phyloP scores from a whole-genome alignment of 1,140 invertebrate species.

The Brachionus rotundiformis region DNA sequence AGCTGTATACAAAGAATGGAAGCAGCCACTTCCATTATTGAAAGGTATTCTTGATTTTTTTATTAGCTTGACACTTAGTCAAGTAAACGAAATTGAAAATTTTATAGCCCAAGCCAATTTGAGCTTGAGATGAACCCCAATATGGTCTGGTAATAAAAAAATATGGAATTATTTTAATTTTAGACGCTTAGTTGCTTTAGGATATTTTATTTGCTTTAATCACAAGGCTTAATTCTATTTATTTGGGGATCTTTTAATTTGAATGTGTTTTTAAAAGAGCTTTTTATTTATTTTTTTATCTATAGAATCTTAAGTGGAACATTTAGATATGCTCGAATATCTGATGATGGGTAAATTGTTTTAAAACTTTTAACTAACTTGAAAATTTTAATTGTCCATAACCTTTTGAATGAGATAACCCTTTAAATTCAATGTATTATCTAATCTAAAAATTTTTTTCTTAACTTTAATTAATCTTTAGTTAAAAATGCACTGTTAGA shows the following conservation, averaged over 20 bases:
- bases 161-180: background rate
- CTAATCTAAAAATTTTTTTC: background rate
- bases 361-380: background rate
- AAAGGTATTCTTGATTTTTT: slow-evolving; percentile 56
- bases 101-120: background rate
- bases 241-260: background rate
- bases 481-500: background rate
- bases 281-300: background rate
- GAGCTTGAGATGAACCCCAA: slow-evolving; percentile 11
- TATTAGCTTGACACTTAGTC: too few relatives aligned
- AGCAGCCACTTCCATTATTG: slow-evolving; percentile 61
- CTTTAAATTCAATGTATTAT: background rate
- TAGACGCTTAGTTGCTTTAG: slow-evolving; percentile 9
- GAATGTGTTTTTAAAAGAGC: background rate
- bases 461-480: background rate
- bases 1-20: slow-evolving; percentile 64
- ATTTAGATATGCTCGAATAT: background rate
- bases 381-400: background rate
- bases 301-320: slow-evolving; percentile 44
- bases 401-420: background rate
- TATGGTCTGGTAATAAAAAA: slow-evolving; percentile 31
- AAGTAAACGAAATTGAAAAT: slow-evolving; percentile 12
- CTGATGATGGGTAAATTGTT: slow-evolving; percentile 18
- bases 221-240: slow-evolving; percentile 34
- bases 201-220: background rate